Evolutionary conservation across 2,113 vertebrate species (phyloP).

Genomic region (Hypocryptadius cinnamomeus): DNA sequence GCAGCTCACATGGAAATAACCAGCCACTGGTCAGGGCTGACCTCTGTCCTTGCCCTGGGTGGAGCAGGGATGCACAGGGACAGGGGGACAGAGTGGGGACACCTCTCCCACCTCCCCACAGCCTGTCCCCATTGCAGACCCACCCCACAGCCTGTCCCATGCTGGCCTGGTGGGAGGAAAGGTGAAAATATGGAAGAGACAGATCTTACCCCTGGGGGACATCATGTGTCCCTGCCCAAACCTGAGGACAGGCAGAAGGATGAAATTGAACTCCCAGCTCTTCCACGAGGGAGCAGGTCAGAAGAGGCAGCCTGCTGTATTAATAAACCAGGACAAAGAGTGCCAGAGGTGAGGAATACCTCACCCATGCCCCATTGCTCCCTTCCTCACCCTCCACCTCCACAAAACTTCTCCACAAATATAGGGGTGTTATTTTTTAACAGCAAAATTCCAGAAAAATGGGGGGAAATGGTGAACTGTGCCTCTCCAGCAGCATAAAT

Average conservation of each 20-base stretch:
- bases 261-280: neutral
- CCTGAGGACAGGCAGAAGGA: neutral
- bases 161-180: accelerated
- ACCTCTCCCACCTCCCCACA: neutral
- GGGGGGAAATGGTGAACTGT: neutral
- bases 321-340: neutral
- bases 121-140: no score
- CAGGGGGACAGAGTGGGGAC: neutral
- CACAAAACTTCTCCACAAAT: neutral
- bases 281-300: neutral
- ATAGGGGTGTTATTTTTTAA: neutral
- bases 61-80: neutral
- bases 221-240: neutral
- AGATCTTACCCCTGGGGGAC: neutral
- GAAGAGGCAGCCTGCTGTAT: neutral
- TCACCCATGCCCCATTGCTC: neutral
- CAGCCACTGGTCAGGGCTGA: accelerated
- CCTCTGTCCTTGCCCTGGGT: neutral
- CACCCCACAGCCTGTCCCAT: neutral
- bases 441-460: neutral
- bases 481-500: neutral
- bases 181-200: neutral
- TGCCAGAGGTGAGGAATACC: neutral
- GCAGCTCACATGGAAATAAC: neutral
- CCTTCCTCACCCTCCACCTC: neutral